These are phyloP conservation scores for Mantis religiosa DNA, from an alignment of 2,888 invertebrate species.

Conservation along the genomic window DNA sequence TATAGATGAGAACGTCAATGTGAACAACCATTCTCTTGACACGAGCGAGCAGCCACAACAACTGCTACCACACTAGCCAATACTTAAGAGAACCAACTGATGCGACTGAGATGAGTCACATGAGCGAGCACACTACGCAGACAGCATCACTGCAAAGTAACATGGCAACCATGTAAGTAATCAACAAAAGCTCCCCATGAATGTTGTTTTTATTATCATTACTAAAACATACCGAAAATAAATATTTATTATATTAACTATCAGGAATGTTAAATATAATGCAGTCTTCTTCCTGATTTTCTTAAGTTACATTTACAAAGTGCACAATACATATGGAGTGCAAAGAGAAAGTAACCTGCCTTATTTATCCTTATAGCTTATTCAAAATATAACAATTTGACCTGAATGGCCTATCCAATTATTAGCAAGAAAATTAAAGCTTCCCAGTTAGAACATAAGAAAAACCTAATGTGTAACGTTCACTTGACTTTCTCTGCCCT, in stretches of 20 bases:
- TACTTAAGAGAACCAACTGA: not conserved
- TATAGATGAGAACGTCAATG: not conserved
- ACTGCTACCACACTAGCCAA: slow-evolving; percentile 8
- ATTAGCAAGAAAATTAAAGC: too few relatives aligned
- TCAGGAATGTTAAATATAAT: not conserved
- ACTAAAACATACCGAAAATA: not conserved
- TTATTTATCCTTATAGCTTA: too few relatives aligned
- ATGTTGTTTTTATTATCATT: not conserved
- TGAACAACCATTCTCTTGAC: slow-evolving; percentile 21
- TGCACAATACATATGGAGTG: not conserved
- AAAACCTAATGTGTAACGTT: too few relatives aligned
- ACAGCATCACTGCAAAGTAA: slow-evolving; percentile 25
- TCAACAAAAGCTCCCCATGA: not conserved
- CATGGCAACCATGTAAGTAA: slow-evolving; percentile 2
- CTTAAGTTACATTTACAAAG: not conserved
- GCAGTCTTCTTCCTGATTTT: not conserved
- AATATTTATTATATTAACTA: not conserved
- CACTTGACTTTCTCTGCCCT: too few relatives aligned
- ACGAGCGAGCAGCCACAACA: slow-evolving; percentile 9
- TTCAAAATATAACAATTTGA: too few relatives aligned
- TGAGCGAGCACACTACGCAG: slow-evolving; percentile 20
- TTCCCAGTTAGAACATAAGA: too few relatives aligned
- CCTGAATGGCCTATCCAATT: too few relatives aligned
- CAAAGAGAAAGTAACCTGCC: not conserved
- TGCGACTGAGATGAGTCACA: not conserved